Conservation (phyloP, 2,888 invertebrate genomes). For the Clepsis dumicolana region DNA sequence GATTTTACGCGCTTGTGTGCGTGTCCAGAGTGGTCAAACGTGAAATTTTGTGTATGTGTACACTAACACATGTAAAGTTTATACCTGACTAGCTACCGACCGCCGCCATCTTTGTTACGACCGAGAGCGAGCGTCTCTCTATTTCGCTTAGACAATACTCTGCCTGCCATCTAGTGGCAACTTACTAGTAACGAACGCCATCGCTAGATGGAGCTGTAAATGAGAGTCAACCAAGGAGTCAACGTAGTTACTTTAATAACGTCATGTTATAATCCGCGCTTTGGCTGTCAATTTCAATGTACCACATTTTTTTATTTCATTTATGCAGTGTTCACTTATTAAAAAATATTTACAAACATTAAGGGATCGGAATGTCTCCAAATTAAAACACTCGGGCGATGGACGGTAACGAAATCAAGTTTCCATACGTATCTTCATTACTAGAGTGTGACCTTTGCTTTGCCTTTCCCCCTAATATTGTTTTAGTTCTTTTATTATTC, state of each 20-base stretch:
- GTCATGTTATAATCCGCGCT: not conserved
- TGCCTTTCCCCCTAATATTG: not conserved
- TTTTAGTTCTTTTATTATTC: not conserved
- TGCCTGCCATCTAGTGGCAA: constrained; percentile 63
- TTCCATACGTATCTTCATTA: too few species aligned
- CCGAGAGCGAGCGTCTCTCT: constrained; percentile 63
- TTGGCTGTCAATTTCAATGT: not conserved
- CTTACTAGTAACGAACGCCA: not conserved
- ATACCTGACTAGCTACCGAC: constrained; percentile 82
- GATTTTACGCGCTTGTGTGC: constrained; percentile 72
- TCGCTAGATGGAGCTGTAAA: constrained; percentile 49
- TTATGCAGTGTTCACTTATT: not conserved
- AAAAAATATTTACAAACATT: not conserved
- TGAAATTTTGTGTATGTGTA: constrained; percentile 82
- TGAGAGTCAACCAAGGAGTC: constrained; percentile 6
- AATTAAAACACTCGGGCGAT: not conserved
- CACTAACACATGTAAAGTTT: constrained; percentile 73
- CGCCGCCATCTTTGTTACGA: constrained; percentile 83
- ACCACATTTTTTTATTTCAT: not conserved
- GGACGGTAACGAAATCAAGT: not conserved
- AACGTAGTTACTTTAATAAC: constrained; percentile 14
- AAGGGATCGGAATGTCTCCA: not conserved
- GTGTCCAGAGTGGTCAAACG: constrained; percentile 84
- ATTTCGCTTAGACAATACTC: constrained; percentile 56
- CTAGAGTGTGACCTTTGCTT: not conserved